These are phyloP conservation scores for Eupithecia pulchellata DNA, from an alignment of 2,888 invertebrate genomes.

Conservation along the genomic window DNA sequence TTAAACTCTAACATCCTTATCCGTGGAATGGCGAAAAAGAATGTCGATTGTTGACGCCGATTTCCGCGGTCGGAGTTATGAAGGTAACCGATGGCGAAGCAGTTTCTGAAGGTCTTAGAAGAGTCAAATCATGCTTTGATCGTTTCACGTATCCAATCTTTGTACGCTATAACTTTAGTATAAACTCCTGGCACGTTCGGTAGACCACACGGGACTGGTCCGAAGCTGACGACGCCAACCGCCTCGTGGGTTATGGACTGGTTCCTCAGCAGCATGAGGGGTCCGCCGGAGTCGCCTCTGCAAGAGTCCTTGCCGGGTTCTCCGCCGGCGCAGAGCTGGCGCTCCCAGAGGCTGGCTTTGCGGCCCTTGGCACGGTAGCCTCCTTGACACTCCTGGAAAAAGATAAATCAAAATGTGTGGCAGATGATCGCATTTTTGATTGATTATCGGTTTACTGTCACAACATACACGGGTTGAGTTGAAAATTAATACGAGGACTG, in stretches of 20 bases:
- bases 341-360: slow-evolving; percentile 49
- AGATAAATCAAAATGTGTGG: too few species aligned
- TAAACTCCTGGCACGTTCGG: slow-evolving; percentile 87
- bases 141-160: slow-evolving; percentile 83
- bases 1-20: too few species aligned
- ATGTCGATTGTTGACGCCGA: too few species aligned
- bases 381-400: slow-evolving; percentile 51
- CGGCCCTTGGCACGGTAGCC: slow-evolving; percentile 46
- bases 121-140: slow-evolving; percentile 35
- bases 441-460: too few species aligned
- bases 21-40: too few species aligned
- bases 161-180: slow-evolving; percentile 84
- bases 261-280: slow-evolving; percentile 77
- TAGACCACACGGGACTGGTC: slow-evolving; percentile 86
- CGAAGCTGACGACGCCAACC: slow-evolving; percentile 87
- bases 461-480: too few species aligned
- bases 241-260: slow-evolving; percentile 52
- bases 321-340: slow-evolving; percentile 86
- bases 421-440: not conserved
- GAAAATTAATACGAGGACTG: too few species aligned
- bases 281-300: slow-evolving; percentile 87
- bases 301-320: slow-evolving; percentile 84
- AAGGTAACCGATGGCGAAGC: not conserved
- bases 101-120: not conserved
- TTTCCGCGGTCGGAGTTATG: not conserved